Base-by-base conservation (phyloP, 1,140 invertebrate genomes). In the Drosophila mauritiana region DNA sequence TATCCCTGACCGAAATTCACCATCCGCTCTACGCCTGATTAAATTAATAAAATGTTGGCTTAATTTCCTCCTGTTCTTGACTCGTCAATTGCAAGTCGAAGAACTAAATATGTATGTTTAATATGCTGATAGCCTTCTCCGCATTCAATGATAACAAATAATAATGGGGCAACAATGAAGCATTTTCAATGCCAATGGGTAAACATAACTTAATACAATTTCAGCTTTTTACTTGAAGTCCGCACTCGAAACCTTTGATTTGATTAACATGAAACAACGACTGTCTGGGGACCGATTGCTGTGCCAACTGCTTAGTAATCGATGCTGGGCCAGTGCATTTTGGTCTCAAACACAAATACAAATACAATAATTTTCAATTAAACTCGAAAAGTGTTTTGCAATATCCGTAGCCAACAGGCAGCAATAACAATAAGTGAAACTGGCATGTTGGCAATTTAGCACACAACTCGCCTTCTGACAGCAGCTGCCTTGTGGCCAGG, bases 351-450 rank as follows among this genome's bases (percentile, higher is more conserved):
- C 5, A 7, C 31, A 31, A 52, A 27, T 36, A 36, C 65, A 70
- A 70, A 57, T 67, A 54, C 73, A 76, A 76, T 76, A 76, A 76
- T 57, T 67, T 68, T 54, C 73, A 76, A 76, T 76, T 76, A 58
- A 76, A 76, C 39, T 73, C 62, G 27, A 51, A 76, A 76, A 76
- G 72, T 67, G 61, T 53, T 58, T 54, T 76, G 39, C 48, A 25
- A 65, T 31, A 46, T 49, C n/a, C 27, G 25, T 36, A 34, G 11
- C 11, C 27, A 46, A 72, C n/a, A 37, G 22, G 51, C 37, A 72
- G 31, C 57, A 56, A 57, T 46, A 76, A 68, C 61, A 75, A 75
- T 64, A 67, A 54, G 53, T 54, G 36, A 13, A 12, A 27, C 49
- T 46, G 63, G 49, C 52, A 76, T 67, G 73, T 31, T 67, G 72